Percentiles rank a stretch among this genome's conserved stretches.
phyloP scores from a whole-genome alignment of 2,797 vertebrate genomes.

The Morus bassanus region DNA sequence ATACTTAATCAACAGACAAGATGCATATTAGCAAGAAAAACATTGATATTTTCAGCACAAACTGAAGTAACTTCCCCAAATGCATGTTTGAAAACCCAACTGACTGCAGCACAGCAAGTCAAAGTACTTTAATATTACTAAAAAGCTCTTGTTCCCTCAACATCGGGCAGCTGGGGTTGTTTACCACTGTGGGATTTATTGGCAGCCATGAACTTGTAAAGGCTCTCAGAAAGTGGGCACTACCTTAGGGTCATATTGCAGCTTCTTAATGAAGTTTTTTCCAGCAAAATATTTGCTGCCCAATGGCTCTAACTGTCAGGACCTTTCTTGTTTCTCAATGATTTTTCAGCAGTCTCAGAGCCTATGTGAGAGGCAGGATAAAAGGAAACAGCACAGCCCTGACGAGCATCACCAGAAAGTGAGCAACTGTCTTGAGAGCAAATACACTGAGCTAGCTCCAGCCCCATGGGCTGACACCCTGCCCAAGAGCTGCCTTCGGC shows the following conservation, averaged over 20 bases:
- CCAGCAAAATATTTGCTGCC: not conserved
- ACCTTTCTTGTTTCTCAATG: not conserved
- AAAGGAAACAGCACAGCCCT: not conserved
- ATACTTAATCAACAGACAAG: not conserved
- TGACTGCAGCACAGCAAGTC: not conserved
- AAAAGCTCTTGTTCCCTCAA: not conserved
- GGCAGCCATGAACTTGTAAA: not conserved
- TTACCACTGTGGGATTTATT: not conserved
- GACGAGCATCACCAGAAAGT: not conserved
- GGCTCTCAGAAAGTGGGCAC: not conserved
- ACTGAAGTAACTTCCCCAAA: not conserved
- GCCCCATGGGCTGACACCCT: fast-evolving
- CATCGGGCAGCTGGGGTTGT: not conserved
- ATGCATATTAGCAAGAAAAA: not conserved
- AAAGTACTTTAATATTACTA: not conserved
- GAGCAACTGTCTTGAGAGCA: not conserved
- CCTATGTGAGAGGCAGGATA: not conserved
- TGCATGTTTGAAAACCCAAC: not conserved
- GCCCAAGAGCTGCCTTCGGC: not conserved
- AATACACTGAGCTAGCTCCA: not conserved
- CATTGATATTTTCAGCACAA: not conserved
- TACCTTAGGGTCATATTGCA: not conserved
- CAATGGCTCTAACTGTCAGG: not conserved
- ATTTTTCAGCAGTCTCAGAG: not conserved
- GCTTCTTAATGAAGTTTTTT: not conserved